Base-by-base conservation (phyloP, 2,113 vertebrate genomes). In the Emydocephalus ijimae region DNA sequence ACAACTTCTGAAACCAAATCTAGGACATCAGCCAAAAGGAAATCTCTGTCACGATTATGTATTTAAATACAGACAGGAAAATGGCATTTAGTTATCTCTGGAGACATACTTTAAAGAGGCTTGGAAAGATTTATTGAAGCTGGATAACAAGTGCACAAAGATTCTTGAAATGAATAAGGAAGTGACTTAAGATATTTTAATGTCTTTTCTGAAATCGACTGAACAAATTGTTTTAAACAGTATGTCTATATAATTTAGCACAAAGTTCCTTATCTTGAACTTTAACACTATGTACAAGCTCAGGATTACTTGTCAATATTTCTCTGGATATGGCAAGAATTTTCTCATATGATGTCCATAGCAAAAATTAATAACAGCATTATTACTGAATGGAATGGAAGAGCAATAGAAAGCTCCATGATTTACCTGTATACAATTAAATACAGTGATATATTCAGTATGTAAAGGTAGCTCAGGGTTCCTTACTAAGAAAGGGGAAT, bases 11-110 rank as follows among this genome's bases (percentile, higher is more conserved):
- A 95, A 96, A 92, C 74, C 90, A 96, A 91, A 96, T 94, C 96
- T 96, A 96, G 52, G 94, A 89, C 96, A 92, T 95, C n/a, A 96
- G 94, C 92, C 87, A 96, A 95, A 89, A 97, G 96, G 94, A 96
- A 96, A 94, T 90, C 39, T 96, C 94, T 96, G 96, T 96, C 95
- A 93, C 94, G 92, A 95, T 95, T 93, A 95, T 93, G 95, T 95
- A 96, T 95, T 96, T 94, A 97, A 94, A 92, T 97, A 94, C 91
- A 91, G 95, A 95, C 96, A 96, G 96, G 96, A 97, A 97, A 94
- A 95, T 86, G 87, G 69, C 89, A 96, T 97, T 97, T 96, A 95
- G 95, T 94, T 97, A 96, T 92, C 29, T 93, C 81, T 96, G 91
- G 96, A 96, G 93, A 94, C 91, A 95, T 88, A 94, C 61, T 95